phyloP scores from a whole-genome alignment of 2,113 vertebrate species.

The Gnathonemus longibarbis region DNA sequence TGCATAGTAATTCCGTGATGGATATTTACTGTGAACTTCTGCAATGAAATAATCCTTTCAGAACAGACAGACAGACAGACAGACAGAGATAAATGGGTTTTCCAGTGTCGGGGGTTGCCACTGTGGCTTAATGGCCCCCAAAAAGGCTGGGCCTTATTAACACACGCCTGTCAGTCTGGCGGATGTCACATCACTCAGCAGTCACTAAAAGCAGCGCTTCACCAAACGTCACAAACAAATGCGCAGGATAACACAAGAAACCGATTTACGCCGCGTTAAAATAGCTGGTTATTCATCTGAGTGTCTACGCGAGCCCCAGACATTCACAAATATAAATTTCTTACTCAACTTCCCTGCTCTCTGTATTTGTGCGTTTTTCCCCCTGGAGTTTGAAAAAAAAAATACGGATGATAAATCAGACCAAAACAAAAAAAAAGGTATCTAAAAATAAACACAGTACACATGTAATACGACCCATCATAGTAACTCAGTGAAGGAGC shows the following conservation, averaged over 20 bases:
- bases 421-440: background rate
- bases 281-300: background rate
- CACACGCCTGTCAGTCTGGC: background rate
- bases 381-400: background rate
- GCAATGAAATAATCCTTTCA: background rate
- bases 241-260: background rate
- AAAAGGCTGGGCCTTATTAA: background rate
- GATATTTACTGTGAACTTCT: background rate
- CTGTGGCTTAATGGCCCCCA: conserved; percentile 38
- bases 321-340: background rate
- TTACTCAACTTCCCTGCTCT: background rate
- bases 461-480: background rate
- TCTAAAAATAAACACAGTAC: background rate
- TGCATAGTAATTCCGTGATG: background rate
- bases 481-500: background rate
- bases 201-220: background rate
- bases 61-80: no score
- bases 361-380: background rate
- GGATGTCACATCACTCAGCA: background rate
- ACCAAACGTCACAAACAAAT: background rate
- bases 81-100: conserved; percentile 27
- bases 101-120: conserved; percentile 34
- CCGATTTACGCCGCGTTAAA: background rate
- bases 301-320: background rate
- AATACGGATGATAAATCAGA: background rate